Evolutionary conservation across 1,140 invertebrate genomes (phyloP).

Genomic region (Drosophila mojavensis): DNA sequence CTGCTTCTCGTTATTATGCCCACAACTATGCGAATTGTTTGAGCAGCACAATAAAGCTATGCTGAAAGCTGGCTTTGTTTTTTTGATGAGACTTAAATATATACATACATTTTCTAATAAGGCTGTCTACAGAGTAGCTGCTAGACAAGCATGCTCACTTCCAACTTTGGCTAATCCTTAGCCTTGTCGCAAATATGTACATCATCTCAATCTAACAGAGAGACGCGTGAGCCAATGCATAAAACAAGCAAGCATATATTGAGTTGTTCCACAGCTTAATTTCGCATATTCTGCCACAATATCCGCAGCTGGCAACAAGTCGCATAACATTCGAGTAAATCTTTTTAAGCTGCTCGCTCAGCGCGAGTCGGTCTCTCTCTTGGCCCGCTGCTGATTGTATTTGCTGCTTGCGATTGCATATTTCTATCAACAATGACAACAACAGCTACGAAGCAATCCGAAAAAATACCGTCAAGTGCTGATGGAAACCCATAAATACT

Average conservation of each 20-base stretch:
- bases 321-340: not conserved
- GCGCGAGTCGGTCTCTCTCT: slow-evolving; percentile 37
- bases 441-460: slow-evolving; percentile 23
- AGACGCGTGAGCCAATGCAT: not conserved
- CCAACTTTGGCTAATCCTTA: no score
- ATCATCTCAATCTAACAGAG: not conserved
- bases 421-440: slow-evolving; percentile 32
- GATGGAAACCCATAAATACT: slow-evolving; percentile 72
- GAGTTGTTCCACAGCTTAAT: not conserved
- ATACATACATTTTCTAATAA: not conserved
- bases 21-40: slow-evolving; percentile 16
- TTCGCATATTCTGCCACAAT: not conserved
- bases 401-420: slow-evolving; percentile 69
- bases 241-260: not conserved
- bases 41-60: slow-evolving; percentile 4
- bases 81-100: not conserved
- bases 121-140: no score
- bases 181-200: no score
- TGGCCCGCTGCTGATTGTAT: slow-evolving; percentile 58
- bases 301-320: slow-evolving; percentile 8
- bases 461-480: slow-evolving; percentile 61
- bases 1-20: slow-evolving; percentile 11
- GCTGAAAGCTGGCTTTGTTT: slow-evolving; percentile 1
- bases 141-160: no score
- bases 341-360: slow-evolving; percentile 2